phyloP scores from a whole-genome alignment of 2,797 vertebrate species.

The Rallus crepitans region DNA sequence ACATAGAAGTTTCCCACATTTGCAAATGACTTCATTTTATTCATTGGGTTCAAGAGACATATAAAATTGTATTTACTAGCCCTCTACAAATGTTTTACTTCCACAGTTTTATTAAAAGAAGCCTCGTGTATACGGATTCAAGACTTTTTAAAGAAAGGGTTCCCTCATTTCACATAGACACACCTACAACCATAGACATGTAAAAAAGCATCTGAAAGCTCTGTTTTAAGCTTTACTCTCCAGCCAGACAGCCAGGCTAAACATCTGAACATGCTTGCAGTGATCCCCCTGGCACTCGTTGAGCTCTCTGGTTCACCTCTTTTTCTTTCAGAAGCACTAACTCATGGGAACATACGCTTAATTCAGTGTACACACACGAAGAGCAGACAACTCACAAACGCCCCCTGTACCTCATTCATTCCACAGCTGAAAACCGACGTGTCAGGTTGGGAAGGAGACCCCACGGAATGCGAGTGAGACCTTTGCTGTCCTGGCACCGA shows the following conservation, averaged over 20 bases:
- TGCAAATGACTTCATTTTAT: neutral
- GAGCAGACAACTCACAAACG: rapidly evolving
- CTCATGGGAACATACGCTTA: too few species aligned
- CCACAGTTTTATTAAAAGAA: neutral
- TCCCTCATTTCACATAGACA: neutral
- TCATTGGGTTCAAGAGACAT: neutral
- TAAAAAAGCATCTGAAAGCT: neutral
- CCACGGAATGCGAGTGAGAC: neutral
- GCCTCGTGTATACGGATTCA: neutral
- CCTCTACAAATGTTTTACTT: neutral
- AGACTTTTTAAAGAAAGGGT: neutral
- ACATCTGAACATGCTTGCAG: rapidly evolving
- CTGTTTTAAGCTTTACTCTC: neutral
- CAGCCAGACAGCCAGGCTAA: rapidly evolving
- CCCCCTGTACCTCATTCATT: rapidly evolving
- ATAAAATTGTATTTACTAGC: neutral
- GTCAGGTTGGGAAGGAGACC: too few species aligned
- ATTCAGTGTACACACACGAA: too few species aligned
- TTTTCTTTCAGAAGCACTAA: neutral
- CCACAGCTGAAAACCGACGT: neutral
- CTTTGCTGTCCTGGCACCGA: neutral
- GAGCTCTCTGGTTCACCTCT: neutral
- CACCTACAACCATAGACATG: neutral
- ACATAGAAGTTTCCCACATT: neutral
- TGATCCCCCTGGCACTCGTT: rapidly evolving